Percentiles rank a stretch among this genome's conserved stretches.
These are phyloP conservation scores for Yponomeuta plumbellus DNA, from an alignment of 2,888 invertebrate genomes.

Conservation along the genomic window DNA sequence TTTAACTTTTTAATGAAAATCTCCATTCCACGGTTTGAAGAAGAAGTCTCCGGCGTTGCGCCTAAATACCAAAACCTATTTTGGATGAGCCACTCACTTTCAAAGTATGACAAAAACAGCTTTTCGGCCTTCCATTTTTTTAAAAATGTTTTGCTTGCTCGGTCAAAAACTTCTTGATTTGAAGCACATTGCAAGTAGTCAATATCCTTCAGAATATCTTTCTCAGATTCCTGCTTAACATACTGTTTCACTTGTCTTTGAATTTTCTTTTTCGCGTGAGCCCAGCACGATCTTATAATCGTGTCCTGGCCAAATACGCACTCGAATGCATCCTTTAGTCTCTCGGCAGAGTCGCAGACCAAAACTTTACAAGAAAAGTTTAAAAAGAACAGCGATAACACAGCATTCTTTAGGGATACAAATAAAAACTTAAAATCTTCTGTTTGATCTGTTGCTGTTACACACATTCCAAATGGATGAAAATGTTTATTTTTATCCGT, in stretches of 20 bases:
- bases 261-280: constrained; percentile 14
- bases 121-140: not conserved
- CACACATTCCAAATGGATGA: constrained; percentile 25
- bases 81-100: too few species aligned
- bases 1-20: too few species aligned
- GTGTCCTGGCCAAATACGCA: constrained; percentile 15
- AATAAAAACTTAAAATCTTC: constrained; percentile 25
- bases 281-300: constrained; percentile 18
- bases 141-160: not conserved
- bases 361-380: too few species aligned
- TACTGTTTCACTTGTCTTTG: not conserved
- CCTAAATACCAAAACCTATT: too few species aligned
- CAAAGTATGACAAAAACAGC: too few species aligned
- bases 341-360: too few species aligned
- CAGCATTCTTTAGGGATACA: constrained; percentile 11
- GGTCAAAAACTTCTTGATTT: not conserved
- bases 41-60: too few species aligned
- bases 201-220: constrained; percentile 4
- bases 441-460: constrained; percentile 23
- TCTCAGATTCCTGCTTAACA: not conserved
- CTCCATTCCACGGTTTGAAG: too few species aligned
- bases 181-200: constrained; percentile 1
- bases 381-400: too few species aligned
- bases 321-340: too few species aligned
- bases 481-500: constrained; percentile 25